Conservation (phyloP, 2,797 vertebrate genomes). For the Epinephelus awoara region DNA sequence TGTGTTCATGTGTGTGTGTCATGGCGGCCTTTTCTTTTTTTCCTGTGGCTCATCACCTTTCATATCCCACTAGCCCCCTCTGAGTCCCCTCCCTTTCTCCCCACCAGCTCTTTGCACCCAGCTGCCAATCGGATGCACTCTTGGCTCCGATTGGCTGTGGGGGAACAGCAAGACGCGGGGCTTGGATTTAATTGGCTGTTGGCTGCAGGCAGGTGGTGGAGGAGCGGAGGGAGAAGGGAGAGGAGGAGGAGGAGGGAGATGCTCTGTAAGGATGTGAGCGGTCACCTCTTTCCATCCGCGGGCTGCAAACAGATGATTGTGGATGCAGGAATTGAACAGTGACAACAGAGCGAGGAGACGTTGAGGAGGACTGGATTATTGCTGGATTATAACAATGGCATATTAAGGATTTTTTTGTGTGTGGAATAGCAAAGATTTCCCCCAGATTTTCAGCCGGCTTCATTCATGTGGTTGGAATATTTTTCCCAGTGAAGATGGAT, state of each 20-base stretch:
- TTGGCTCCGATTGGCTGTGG: slow-evolving; percentile 81
- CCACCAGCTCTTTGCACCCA: slow-evolving; percentile 60
- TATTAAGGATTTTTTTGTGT: slow-evolving; percentile 47
- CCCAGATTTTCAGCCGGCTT: slow-evolving; percentile 15
- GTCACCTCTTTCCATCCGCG: slow-evolving; percentile 60
- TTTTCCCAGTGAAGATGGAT: slow-evolving; percentile 56
- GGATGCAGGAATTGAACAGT: slow-evolving; percentile 30
- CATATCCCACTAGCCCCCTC: slow-evolving; percentile 31
- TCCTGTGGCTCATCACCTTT: slow-evolving; percentile 67
- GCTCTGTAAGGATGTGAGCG: slow-evolving; percentile 72
- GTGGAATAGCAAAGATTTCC: slow-evolving; percentile 37
- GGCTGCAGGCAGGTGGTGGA: slow-evolving; percentile 56
- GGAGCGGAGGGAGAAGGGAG: slow-evolving; percentile 48
- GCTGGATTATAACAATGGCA: slow-evolving; percentile 41
- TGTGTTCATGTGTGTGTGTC: slow-evolving; percentile 27
- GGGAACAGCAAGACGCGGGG: slow-evolving; percentile 55
- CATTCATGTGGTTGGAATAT: slow-evolving; percentile 40
- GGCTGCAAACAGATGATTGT: slow-evolving; percentile 53
- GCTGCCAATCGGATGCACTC: slow-evolving; percentile 63
- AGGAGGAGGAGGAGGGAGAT: slow-evolving; percentile 72
- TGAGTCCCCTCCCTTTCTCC: slow-evolving; percentile 53
- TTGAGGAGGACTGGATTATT: slow-evolving; percentile 36
- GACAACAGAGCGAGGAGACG: slow-evolving; percentile 23
- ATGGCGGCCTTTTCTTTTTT: slow-evolving; percentile 51
- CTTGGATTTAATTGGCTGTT: slow-evolving; percentile 62